These are phyloP conservation scores for Hirundo rustica DNA, from an alignment of 2,797 vertebrate genomes.

Conservation along the genomic window DNA sequence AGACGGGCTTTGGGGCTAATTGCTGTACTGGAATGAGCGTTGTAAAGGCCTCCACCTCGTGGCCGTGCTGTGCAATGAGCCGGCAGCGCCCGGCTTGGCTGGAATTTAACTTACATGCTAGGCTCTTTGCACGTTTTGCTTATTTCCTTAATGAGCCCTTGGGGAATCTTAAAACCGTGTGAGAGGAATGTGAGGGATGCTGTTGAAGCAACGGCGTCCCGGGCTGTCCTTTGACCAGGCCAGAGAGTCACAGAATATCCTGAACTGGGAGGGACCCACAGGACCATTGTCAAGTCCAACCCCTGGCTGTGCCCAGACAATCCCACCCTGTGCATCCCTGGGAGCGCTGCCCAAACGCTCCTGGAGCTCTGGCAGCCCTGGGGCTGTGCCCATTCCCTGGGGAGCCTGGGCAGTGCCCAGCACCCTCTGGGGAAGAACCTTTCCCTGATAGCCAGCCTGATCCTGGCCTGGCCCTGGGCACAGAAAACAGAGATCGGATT, in stretches of 20 bases:
- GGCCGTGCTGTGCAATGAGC: slow-evolving; percentile 35
- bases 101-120: not conserved
- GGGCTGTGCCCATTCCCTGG: not conserved
- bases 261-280: accelerated
- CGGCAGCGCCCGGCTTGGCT: accelerated
- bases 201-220: not conserved
- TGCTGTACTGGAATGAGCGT: not conserved
- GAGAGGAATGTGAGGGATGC: not conserved
- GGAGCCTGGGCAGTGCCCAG: not conserved
- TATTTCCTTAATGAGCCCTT: not conserved
- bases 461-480: not conserved
- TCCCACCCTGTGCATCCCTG: not conserved
- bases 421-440: not conserved
- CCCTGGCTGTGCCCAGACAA: not conserved
- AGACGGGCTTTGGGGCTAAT: not conserved
- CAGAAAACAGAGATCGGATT: accelerated
- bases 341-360: accelerated
- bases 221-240: not conserved
- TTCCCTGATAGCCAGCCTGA: not conserved
- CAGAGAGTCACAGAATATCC: not conserved
- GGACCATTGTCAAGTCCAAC: accelerated
- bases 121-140: not conserved
- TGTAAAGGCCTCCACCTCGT: slow-evolving; percentile 71
- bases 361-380: not conserved
- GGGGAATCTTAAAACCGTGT: not conserved